These are phyloP conservation scores for Aphrophora alni DNA, from an alignment of 2,888 invertebrate genomes.

Conservation along the genomic window DNA sequence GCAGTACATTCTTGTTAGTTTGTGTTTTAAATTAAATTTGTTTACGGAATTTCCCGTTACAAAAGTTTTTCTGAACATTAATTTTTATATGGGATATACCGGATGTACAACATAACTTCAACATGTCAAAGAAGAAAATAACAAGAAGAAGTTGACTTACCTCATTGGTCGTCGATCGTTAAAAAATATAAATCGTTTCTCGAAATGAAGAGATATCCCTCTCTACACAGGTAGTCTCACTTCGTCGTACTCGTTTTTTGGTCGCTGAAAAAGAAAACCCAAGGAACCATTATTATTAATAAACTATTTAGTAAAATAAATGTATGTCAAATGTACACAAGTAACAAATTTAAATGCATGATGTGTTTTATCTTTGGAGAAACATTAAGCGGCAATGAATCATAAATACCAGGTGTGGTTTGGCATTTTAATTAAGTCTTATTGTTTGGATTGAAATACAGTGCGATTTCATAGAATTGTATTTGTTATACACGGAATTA, in stretches of 20 bases:
- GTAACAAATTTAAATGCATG: background rate
- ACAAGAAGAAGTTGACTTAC: too few species aligned
- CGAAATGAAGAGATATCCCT: background rate
- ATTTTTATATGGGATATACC: too few species aligned
- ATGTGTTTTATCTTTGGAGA: background rate
- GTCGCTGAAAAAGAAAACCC: background rate
- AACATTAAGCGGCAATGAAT: background rate
- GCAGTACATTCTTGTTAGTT: background rate
- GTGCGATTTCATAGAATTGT: background rate
- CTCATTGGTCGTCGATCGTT: constrained; percentile 2
- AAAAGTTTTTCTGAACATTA: too few species aligned
- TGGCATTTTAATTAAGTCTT: background rate
- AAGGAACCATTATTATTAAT: background rate
- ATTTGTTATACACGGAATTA: background rate
- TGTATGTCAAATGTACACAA: background rate
- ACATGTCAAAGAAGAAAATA: too few species aligned
- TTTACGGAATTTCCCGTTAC: too few species aligned
- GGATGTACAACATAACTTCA: too few species aligned
- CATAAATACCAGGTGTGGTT: constrained; percentile 6
- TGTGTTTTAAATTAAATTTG: background rate
- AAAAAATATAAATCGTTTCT: background rate
- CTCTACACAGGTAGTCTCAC: background rate
- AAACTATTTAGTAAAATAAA: too few species aligned
- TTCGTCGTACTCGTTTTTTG: background rate
- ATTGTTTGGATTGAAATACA: background rate